These are phyloP conservation scores for Anadara kagoshimensis DNA, from an alignment of 1,140 invertebrate species.

Conservation along the genomic window DNA sequence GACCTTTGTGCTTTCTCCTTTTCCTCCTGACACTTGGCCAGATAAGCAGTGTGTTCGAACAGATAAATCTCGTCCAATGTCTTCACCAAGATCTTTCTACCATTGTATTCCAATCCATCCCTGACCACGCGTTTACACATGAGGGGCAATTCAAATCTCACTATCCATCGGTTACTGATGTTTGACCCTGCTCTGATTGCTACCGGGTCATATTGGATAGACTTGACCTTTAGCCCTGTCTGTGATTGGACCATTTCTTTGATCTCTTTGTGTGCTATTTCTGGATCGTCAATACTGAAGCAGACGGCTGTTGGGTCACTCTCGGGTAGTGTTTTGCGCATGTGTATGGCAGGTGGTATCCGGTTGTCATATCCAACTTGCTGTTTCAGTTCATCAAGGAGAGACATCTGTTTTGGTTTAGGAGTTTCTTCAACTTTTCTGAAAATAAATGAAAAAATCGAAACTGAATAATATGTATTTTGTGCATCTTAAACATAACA, in stretches of 20 bases:
- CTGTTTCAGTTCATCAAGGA: constrained; percentile 23
- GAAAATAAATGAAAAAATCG: no score
- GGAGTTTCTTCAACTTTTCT: no score
- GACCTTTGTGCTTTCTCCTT: no score
- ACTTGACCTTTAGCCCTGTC: constrained; percentile 14
- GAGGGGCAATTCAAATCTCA: constrained; percentile 3
- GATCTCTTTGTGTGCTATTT: constrained; percentile 6
- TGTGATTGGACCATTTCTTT: constrained; percentile 10
- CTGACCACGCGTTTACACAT: constrained; percentile 9
- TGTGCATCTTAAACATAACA: no score
- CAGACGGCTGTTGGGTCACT: constrained; percentile 21
- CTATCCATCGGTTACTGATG: constrained; percentile 18
- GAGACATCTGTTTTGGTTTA: neutral
- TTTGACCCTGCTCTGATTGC: constrained; percentile 13
- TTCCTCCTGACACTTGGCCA: neutral
- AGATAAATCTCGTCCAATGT: constrained; percentile 12
- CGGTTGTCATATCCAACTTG: constrained; percentile 18
- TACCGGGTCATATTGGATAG: constrained; percentile 23
- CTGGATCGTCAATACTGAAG: constrained; percentile 16
- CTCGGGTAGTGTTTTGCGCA: constrained; percentile 6
- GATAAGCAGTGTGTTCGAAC: constrained; percentile 21
- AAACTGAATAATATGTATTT: no score
- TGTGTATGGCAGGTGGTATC: constrained; percentile 24
- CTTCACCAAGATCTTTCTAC: constrained; percentile 19
- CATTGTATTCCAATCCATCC: constrained; percentile 16